Conservation (phyloP, 2,888 invertebrate species). For the Oegoconia quadripuncta region DNA sequence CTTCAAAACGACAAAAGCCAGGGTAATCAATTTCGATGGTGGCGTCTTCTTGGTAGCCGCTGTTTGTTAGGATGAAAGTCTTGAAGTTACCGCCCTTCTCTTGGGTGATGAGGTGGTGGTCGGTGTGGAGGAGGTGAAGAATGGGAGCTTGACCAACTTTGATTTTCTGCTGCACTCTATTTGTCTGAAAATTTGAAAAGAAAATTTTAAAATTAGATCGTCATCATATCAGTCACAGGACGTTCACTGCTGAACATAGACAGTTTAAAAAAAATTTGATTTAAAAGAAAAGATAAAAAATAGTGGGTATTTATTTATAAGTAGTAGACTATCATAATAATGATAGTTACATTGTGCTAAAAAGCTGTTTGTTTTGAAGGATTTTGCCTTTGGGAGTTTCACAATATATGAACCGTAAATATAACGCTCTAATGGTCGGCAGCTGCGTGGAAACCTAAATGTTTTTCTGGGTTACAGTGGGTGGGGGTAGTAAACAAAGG, state of each 20-base stretch:
- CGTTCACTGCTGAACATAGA: too few relatives aligned
- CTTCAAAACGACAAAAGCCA: constrained; percentile 85
- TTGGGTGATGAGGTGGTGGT: constrained; percentile 83
- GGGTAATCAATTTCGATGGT: constrained; percentile 80
- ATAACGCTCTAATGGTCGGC: constrained; percentile 5
- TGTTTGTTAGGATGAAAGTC: constrained; percentile 81
- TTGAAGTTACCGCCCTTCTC: constrained; percentile 86
- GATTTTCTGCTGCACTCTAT: constrained; percentile 83
- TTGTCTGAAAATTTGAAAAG: constrained; percentile 77
- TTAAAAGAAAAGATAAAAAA: too few relatives aligned
- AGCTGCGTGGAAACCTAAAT: constrained; percentile 16
- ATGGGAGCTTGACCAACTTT: constrained; percentile 82
- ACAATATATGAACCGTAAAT: too few relatives aligned
- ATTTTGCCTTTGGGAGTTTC: too few relatives aligned
- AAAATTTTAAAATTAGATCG: background rate
- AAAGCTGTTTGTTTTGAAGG: too few relatives aligned
- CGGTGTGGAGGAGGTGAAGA: constrained; percentile 80
- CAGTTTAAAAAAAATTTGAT: background rate
- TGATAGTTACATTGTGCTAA: too few relatives aligned
- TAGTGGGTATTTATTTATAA: too few relatives aligned
- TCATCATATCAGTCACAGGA: too few relatives aligned
- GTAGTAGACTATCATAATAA: too few relatives aligned
- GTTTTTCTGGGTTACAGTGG: constrained; percentile 64
- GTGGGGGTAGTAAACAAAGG: constrained; percentile 66
- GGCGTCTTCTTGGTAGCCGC: constrained; percentile 79